These are phyloP conservation scores for Gallinago stenura DNA, from an alignment of 2,797 vertebrate genomes.

Conservation along the genomic window DNA sequence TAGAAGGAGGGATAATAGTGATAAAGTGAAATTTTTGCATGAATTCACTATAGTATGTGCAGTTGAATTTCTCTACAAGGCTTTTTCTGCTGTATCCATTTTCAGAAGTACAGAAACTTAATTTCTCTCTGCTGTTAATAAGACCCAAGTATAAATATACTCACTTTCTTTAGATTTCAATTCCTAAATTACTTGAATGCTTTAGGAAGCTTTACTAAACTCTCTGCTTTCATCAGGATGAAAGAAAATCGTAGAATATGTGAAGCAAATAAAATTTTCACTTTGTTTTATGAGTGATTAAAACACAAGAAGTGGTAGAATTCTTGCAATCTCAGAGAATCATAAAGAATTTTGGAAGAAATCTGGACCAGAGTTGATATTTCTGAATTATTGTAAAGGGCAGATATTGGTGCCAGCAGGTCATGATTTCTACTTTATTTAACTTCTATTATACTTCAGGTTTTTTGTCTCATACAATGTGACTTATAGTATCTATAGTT, in stretches of 20 bases:
- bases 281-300: neutral
- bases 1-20: neutral
- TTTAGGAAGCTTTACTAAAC: neutral
- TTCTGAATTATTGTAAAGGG: neutral
- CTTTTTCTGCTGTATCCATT: neutral
- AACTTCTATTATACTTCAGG: neutral
- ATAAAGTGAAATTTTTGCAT: neutral
- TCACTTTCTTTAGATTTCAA: neutral
- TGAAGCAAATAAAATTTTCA: neutral
- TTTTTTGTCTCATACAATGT: neutral
- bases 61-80: neutral
- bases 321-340: neutral
- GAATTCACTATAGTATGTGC: neutral
- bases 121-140: neutral
- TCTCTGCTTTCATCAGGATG: neutral
- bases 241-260: neutral
- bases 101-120: neutral
- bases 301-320: neutral
- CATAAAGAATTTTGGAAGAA: neutral
- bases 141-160: neutral
- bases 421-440: neutral
- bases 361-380: neutral
- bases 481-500: neutral
- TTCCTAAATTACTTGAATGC: neutral
- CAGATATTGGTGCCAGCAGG: neutral